A percentile compares a stretch with the other conserved stretches of the same genome.
Evolutionary conservation across 2,113 vertebrate genomes (phyloP).

Genomic region (Sialia sialis): DNA sequence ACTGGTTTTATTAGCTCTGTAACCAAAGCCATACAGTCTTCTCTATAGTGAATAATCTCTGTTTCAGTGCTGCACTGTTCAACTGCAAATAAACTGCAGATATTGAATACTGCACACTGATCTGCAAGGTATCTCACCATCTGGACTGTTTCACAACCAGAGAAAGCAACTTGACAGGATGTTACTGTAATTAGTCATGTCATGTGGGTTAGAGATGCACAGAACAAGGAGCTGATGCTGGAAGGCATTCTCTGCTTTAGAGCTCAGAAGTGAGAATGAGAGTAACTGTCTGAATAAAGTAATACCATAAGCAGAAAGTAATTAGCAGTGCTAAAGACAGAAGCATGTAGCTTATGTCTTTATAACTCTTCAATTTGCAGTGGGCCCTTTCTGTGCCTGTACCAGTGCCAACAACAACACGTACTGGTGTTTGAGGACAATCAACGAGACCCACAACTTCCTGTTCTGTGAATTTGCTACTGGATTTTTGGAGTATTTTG

Average conservation of each 20-base stretch:
- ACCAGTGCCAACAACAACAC: conserved; percentile 99
- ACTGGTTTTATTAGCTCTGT: fast-evolving
- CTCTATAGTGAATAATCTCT: background rate
- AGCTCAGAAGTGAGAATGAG: background rate
- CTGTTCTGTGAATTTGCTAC: conserved; percentile 98
- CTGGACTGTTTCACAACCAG: background rate
- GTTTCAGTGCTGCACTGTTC: no score
- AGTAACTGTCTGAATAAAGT: background rate
- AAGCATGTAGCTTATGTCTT: background rate
- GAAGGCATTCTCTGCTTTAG: background rate
- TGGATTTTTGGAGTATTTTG: conserved; percentile 96
- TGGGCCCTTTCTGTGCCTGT: conserved; percentile 97
- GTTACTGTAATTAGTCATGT: background rate
- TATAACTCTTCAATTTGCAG: conserved; percentile 63
- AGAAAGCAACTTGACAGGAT: background rate
- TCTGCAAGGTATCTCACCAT: background rate
- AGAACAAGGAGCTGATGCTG: background rate
- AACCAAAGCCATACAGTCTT: background rate
- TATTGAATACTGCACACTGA: fast-evolving
- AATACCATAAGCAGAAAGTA: background rate
- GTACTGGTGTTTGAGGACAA: conserved; percentile 95
- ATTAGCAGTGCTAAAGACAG: background rate
- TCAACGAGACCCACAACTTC: conserved; percentile 97
- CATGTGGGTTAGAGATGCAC: background rate
- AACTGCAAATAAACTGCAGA: background rate